Percentiles rank a stretch among this genome's conserved stretches.
Conservation (phyloP, 2,113 vertebrate species). For the Microtus oregoni region DNA sequence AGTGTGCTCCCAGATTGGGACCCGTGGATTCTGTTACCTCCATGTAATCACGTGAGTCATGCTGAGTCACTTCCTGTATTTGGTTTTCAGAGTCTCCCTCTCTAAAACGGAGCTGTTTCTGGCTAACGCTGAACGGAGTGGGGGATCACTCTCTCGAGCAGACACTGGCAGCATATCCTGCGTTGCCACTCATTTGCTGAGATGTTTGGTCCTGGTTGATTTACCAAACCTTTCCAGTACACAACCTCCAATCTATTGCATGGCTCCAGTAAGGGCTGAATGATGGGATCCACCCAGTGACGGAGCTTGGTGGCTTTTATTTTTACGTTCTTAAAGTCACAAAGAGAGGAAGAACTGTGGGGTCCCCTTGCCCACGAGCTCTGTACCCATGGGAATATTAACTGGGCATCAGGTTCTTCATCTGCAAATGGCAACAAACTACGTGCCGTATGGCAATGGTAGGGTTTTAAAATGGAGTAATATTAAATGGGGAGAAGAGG, state of each 20-base stretch:
- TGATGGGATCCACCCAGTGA: neutral
- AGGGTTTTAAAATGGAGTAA: neutral
- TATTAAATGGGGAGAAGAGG: neutral
- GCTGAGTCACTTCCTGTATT: neutral
- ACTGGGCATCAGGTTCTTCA: neutral
- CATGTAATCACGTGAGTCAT: neutral
- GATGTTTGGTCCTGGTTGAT: neutral
- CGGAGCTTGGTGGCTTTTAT: neutral
- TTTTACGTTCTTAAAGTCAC: constrained; percentile 21
- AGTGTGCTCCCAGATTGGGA: neutral
- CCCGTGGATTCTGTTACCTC: neutral
- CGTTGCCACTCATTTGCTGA: neutral
- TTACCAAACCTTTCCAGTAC: neutral
- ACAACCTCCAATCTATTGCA: neutral
- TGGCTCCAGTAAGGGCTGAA: neutral
- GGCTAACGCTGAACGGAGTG: neutral
- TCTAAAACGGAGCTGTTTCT: neutral
- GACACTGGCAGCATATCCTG: neutral
- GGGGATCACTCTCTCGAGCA: neutral
- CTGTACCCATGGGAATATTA: neutral
- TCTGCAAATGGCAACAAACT: neutral
- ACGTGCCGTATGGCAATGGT: neutral
- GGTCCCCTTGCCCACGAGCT: neutral
- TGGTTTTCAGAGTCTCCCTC: neutral
- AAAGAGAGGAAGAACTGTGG: neutral